Conservation (phyloP, 1,140 invertebrate species). For the Sarcophaga bullata region DNA sequence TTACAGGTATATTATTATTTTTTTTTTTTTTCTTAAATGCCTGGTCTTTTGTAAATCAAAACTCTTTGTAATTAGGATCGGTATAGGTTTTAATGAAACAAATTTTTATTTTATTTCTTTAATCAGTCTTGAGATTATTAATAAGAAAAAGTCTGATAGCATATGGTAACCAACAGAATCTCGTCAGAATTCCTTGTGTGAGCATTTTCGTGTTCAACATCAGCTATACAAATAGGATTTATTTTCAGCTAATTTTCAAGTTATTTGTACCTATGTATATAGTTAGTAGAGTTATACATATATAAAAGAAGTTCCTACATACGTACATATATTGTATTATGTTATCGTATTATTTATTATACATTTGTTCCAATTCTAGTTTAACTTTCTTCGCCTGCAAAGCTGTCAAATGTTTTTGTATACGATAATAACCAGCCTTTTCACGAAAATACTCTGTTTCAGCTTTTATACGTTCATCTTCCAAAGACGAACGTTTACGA, state of each 20-base stretch:
- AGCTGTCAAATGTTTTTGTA: constrained; percentile 45
- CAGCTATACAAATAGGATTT: no score
- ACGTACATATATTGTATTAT: no score
- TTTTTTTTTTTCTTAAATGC: no score
- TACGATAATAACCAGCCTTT: constrained; percentile 45
- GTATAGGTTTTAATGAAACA: neutral
- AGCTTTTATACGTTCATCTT: constrained; percentile 42
- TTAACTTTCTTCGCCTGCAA: constrained; percentile 45
- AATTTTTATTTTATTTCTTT: neutral
- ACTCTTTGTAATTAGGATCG: no score
- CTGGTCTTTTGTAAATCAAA: no score
- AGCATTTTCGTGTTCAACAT: no score
- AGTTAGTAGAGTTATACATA: no score
- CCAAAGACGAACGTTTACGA: neutral
- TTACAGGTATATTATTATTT: no score
- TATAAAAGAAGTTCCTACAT: no score
- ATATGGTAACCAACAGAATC: neutral
- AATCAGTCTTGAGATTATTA: neutral
- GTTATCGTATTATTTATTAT: neutral
- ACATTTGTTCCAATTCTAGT: constrained; percentile 43
- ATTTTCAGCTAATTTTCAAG: no score
- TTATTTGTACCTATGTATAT: no score
- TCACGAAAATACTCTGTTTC: constrained; percentile 47
- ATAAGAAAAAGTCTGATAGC: neutral
- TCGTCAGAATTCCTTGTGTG: no score